Conservation (phyloP, 2,113 vertebrate genomes). For the Mohoua ochrocephala region DNA sequence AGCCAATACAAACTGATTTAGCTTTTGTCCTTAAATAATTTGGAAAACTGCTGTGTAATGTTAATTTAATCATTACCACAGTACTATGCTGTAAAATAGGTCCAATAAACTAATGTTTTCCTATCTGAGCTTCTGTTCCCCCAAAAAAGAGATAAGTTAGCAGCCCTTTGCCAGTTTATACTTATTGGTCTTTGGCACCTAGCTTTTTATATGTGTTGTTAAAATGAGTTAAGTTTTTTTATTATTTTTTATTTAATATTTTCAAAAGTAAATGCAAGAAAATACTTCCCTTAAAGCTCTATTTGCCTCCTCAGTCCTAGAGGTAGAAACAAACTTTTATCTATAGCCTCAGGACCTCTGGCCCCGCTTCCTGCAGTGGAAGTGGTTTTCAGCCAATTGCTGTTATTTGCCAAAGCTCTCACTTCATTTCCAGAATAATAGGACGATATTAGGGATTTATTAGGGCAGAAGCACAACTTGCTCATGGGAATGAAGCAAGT, state of each 20-base stretch:
- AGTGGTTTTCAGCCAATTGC: neutral
- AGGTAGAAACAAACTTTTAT: neutral
- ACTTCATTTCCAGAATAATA: neutral
- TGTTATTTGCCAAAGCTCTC: neutral
- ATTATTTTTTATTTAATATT: neutral
- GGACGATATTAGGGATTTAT: neutral
- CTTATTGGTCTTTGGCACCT: neutral
- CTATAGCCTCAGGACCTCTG: neutral
- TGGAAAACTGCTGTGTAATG: neutral
- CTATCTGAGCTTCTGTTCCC: neutral
- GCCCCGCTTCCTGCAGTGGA: neutral
- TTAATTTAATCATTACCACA: neutral
- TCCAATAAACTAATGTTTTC: neutral
- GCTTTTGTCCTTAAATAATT: neutral
- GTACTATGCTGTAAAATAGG: neutral
- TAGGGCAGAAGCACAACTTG: neutral
- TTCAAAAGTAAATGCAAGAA: neutral
- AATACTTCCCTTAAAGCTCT: neutral
- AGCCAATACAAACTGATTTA: neutral
- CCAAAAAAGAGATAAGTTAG: neutral
- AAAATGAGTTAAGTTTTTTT: neutral
- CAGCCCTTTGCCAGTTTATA: neutral
- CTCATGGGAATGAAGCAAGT: neutral
- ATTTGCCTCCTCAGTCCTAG: neutral
- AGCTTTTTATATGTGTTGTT: neutral